phyloP scores from a whole-genome alignment of 1,140 invertebrate species.

The Dufourea novaeangliae region DNA sequence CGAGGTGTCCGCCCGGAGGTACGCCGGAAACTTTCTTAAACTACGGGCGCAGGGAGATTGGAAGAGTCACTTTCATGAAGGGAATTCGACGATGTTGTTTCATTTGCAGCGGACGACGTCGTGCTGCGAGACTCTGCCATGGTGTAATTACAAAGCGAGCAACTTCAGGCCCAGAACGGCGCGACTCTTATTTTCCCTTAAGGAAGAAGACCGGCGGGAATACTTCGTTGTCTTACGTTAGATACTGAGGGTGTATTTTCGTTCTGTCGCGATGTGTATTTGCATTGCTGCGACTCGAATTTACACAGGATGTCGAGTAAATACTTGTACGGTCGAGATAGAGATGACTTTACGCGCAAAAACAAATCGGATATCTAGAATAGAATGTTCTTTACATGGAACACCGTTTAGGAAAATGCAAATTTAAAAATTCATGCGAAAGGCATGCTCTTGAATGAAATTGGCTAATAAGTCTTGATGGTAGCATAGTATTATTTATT shows the following conservation, averaged over 20 bases:
- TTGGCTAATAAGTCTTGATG: too few species aligned
- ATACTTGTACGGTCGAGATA: too few species aligned
- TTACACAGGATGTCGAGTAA: too few species aligned
- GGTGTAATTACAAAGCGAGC: slow-evolving; percentile 38
- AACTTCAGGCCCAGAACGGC: slow-evolving; percentile 12
- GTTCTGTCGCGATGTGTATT: not conserved
- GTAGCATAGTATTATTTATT: too few species aligned
- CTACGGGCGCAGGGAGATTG: slow-evolving; percentile 49
- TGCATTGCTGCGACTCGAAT: too few species aligned
- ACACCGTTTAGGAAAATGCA: too few species aligned
- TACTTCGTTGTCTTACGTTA: not conserved
- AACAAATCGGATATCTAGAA: too few species aligned
- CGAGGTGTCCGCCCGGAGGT: slow-evolving; percentile 64
- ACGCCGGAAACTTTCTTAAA: slow-evolving; percentile 62
- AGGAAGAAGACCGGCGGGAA: too few species aligned
- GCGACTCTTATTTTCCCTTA: not conserved
- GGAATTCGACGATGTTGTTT: slow-evolving; percentile 40
- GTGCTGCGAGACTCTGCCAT: not conserved
- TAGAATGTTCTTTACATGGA: too few species aligned
- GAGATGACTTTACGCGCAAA: too few species aligned
- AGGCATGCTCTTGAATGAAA: too few species aligned
- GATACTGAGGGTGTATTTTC: not conserved
- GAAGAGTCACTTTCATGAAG: slow-evolving; percentile 50
- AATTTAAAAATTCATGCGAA: too few species aligned
- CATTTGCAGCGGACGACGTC: slow-evolving; percentile 2